Base-by-base conservation (phyloP, 92 coral and sea anemone species). In the Diadumene lineata region DNA sequence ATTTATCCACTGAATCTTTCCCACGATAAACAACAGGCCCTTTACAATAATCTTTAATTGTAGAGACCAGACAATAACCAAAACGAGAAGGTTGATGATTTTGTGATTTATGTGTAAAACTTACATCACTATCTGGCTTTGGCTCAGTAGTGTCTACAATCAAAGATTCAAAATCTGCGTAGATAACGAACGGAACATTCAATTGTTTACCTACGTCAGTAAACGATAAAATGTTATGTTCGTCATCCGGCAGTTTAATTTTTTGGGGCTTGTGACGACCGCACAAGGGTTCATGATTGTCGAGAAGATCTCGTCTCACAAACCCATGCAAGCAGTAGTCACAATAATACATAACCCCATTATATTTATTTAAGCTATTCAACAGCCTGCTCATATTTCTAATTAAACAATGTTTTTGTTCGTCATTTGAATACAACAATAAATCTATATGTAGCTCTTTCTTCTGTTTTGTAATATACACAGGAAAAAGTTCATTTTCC, bases 301-400 rank as follows among this genome's bases (percentile, higher is more conserved):
- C 57, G 8, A 87, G 57, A 0, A 79, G 72, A 26, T 79, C 85
- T 50, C 66, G 51, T 11, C 83, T 50, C 1, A 33, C 32, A 29
- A 85, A 85, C 2, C 89, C 89, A 22, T 80, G 82, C 32, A 80
- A 67, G 31, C 90, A 85, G 46, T 85, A 85, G 19, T 11, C 33
- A 63, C 90, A 85, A 67, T 58, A 73, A 44, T 23, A 70, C 70
- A 23, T 61, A 17, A 68, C 74, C 9, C 50, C 48, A 1, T 79
- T 19, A 31, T 83, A 27, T 1, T 71, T 60, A 7, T 43, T 83
- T 38, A 63, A n/a, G 34, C 70, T 58, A 68, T 29, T 11, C 53
- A 55, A 31, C 6, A 76, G 50, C 0, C 79, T 68, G 34, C 74
- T 69, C 56, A 68, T 66, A 29, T 55, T 43, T 31, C 69, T 75